Conservation (phyloP, 2,113 vertebrate species). For the Notiomystis cincta region DNA sequence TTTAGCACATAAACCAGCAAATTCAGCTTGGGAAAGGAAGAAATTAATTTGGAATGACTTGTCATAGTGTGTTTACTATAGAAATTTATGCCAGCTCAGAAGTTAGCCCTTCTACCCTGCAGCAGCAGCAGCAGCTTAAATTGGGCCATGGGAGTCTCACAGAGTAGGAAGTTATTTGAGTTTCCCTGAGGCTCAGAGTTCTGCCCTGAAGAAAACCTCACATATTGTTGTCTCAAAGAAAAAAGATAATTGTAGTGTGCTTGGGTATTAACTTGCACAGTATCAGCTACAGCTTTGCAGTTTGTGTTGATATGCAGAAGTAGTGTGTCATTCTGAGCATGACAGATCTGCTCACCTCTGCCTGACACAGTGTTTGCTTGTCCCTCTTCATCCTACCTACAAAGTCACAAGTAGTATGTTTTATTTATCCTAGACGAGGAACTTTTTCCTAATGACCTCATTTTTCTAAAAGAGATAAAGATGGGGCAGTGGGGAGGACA, state of each 20-base stretch:
- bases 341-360: not conserved
- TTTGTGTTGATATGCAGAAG: not conserved
- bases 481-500: not conserved
- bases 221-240: not conserved
- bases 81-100: slow-evolving; percentile 20
- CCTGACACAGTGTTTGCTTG: not conserved
- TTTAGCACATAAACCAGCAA: not conserved
- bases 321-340: not conserved
- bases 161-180: not conserved
- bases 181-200: slow-evolving; percentile 25
- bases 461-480: not conserved
- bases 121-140: slow-evolving; percentile 31
- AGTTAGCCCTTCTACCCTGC: not conserved
- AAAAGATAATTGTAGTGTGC: not conserved
- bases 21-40: not conserved
- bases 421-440: not conserved
- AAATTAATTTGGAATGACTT: slow-evolving; percentile 33
- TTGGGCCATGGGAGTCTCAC: not conserved
- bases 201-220: slow-evolving; percentile 9
- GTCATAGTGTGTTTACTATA: not conserved
- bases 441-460: not conserved
- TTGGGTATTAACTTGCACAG: not conserved
- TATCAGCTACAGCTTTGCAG: not conserved
- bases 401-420: not conserved
- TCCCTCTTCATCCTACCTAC: not conserved